phyloP scores from a whole-genome alignment of 2,797 vertebrate genomes.

The Notamacropus eugenii region DNA sequence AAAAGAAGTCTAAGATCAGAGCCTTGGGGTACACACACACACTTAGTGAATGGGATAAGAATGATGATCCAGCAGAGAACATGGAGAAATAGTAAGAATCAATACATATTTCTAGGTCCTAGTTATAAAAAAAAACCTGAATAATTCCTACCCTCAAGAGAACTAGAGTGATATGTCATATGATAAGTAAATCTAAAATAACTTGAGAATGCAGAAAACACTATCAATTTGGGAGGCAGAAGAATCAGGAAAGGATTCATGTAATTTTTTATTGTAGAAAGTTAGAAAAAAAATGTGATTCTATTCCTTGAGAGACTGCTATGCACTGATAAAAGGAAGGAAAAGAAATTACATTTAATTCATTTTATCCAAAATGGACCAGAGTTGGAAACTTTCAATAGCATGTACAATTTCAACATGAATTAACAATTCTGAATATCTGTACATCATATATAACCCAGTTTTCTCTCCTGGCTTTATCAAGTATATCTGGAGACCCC shows the following conservation, averaged over 20 bases:
- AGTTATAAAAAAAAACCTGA: not conserved
- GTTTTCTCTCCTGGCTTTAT: constrained; percentile 37
- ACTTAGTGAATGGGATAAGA: not conserved
- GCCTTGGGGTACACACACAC: not conserved
- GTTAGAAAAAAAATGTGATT: constrained; percentile 3
- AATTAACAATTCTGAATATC: constrained; percentile 5
- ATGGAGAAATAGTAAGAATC: not conserved
- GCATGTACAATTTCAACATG: not conserved
- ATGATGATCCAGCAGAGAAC: not conserved
- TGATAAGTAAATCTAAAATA: not conserved
- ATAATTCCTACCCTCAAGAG: not conserved
- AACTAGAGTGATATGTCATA: not conserved
- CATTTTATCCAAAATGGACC: constrained; percentile 1
- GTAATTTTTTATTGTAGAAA: not conserved
- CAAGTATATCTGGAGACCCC: constrained; percentile 10
- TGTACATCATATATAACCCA: constrained; percentile 29
- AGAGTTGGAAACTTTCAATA: constrained; percentile 6
- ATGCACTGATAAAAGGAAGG: constrained; percentile 19
- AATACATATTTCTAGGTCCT: not conserved
- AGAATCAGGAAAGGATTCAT: not conserved
- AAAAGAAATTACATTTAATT: constrained; percentile 9
- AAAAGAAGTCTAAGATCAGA: not conserved
- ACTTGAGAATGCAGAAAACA: not conserved
- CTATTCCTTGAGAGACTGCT: not conserved
- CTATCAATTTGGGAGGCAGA: not conserved